Percentiles rank a stretch among this genome's conserved stretches.
phyloP scores from a whole-genome alignment of 2,113 vertebrate species.

The Grammomys dolichurus region DNA sequence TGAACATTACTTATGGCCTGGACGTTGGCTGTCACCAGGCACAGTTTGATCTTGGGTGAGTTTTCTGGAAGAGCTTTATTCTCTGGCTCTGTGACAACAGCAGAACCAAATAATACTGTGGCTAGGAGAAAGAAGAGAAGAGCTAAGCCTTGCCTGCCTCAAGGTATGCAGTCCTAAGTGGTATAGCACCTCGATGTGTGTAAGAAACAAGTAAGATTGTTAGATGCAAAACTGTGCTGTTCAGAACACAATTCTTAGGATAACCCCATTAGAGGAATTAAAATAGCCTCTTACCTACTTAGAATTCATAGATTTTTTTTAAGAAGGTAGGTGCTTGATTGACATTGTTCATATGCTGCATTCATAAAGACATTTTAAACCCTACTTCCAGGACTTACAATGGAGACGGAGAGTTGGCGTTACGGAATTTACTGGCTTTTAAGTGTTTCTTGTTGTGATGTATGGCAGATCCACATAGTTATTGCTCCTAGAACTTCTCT shows the following conservation, averaged over 20 bases:
- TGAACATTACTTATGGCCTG: constrained; percentile 94
- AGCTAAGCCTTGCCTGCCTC: constrained; percentile 71
- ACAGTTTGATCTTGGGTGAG: constrained; percentile 94
- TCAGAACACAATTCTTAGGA: constrained; percentile 53
- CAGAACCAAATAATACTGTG: constrained; percentile 83
- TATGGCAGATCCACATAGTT: not conserved
- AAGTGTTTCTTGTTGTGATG: not conserved
- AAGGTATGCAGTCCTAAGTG: constrained; percentile 75
- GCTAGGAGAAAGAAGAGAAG: constrained; percentile 66
- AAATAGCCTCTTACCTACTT: constrained; percentile 39
- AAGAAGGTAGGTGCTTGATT: constrained; percentile 36
- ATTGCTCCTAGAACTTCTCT: constrained; percentile 27
- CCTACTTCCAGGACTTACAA: not conserved
- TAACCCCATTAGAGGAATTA: constrained; percentile 12
- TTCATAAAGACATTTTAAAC: constrained; percentile 37
- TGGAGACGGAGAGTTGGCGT: not conserved
- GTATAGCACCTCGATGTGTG: constrained; percentile 62
- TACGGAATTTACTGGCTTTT: not conserved
- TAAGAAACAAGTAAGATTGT: constrained; percentile 49
- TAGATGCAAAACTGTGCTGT: not conserved
- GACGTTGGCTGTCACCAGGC: constrained; percentile 94
- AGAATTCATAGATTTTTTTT: constrained; percentile 26
- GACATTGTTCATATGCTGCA: not conserved
- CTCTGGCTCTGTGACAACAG: constrained; percentile 89
- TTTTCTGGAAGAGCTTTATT: constrained; percentile 91